Evolutionary conservation across 2,888 invertebrate genomes (phyloP), one percentile per base, ranked within the genome.

Genomic region (Cerastis leucographa): DNA sequence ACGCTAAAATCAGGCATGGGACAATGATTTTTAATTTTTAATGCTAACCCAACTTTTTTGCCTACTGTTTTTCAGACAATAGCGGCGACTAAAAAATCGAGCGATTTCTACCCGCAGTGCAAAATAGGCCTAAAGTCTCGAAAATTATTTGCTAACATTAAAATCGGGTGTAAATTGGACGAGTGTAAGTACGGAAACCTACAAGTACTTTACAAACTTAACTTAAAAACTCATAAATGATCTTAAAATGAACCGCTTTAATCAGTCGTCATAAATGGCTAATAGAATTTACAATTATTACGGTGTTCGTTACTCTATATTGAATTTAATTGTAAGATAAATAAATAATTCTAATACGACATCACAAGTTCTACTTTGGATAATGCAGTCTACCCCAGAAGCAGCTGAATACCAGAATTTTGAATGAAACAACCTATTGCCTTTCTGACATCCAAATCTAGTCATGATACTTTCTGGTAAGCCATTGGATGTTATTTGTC

Each of bases 191-290:
- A 54, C 62, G n/a, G 71, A 68, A 72, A 44, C 42, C 59, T 82
- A 82, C 29, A 49, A 46, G 22, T 74, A 84, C 49, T 73, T 64
- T 83, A 84, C 83, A 85, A 83, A 84, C 86, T 85, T 85, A 85
- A 85, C 75, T 68, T 44, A 70, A 70, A 74, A 71, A 42, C 69
- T 62, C 66, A 29, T 65, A 42, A 22, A 68, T 76, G 74, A 71
- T 85, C 76, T 87, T 81, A 76, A 76, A 84, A 78, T 78, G 73
- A 87, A 80, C 75, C 78, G 73, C 76, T 67, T 73, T 82, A 67
- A 78, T 86, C 88, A 88, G 87, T 87, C 87, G 71, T 84, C 71
- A 69, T 87, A 82, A 85, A 81, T 81, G 71, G 84, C 49, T 88
- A 80, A 76, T 68, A 42, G 29, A 84, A 87, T 82, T 82, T 78